Evolutionary conservation across 2,797 vertebrate genomes (phyloP), one percentile per base, ranked within the genome.

Genomic region (Philypnodon macrostomus): DNA sequence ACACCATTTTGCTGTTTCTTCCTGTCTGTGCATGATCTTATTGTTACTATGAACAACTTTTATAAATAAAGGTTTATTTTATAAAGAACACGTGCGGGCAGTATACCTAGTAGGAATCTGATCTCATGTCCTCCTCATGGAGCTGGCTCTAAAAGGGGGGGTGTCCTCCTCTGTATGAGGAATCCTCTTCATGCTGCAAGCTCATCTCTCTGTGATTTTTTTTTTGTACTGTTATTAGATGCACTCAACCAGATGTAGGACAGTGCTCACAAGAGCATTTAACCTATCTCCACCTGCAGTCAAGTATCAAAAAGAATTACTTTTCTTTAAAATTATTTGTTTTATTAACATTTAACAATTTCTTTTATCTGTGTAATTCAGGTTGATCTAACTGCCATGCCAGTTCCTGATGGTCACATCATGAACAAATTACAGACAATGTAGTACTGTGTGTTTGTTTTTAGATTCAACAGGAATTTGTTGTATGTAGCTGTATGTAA

Each of bases 11-110:
- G 71, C 56, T 67, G 57, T 75, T 77, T 69, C 68, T 82, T 83
- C 68, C 62, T 70, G 83, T 74, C 53, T 77, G 64, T 87, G 70
- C 75, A 58, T 81, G 70, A 74, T 63, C 65, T 70, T 63, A 70
- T 65, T 67, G 46, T 75, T 58, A 49, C 67, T 70, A 81, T 63
- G 76, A 75, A 77, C 73, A 65, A 74, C 54, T 79, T 85, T 81
- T 80, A 66, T 79, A 87, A 83, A 75, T 80, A 81, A 84, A 72
- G 15, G 18, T 82, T 78, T 80, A 83, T 83, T 83, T 80, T 79
- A 79, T 81, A 61, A 77, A 61, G 10, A 10, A 11, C 10, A 29
- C 12, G 27, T 8, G 9, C 8, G 27, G 27, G 9, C 8, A 10
- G 27, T 29, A 10, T 29, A 29, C 7, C 27, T 29, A n/a, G n/a